Evolutionary conservation across 1,140 invertebrate species (phyloP).

Genomic region (Apocrypta bakeri): DNA sequence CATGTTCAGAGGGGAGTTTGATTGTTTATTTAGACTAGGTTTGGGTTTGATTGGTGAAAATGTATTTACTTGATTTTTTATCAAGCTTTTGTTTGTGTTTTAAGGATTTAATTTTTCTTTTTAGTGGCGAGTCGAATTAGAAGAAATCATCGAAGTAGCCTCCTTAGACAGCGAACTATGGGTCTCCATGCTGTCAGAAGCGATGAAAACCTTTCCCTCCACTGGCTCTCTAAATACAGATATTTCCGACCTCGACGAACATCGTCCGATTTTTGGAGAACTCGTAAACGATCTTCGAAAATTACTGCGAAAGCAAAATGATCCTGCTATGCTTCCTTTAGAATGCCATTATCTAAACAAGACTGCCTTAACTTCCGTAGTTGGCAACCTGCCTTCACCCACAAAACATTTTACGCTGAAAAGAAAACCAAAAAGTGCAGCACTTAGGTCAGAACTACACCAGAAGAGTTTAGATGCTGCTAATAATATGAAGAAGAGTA

Average conservation of each 20-base stretch:
- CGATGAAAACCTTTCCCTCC: constrained; percentile 93
- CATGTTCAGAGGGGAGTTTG: too few relatives aligned
- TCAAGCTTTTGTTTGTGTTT: constrained; percentile 30
- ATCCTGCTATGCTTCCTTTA: constrained; percentile 90
- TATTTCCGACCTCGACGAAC: constrained; percentile 89
- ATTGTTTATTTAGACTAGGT: too few relatives aligned
- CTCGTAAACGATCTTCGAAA: constrained; percentile 91
- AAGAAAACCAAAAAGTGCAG: constrained; percentile 95
- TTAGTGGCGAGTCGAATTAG: constrained; percentile 94
- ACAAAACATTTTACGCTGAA: constrained; percentile 95
- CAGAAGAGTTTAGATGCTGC: constrained; percentile 94
- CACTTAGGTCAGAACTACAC: constrained; percentile 90
- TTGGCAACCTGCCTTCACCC: constrained; percentile 79
- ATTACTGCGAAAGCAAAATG: constrained; percentile 89
- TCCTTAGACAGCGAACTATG: constrained; percentile 93
- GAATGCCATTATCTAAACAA: constrained; percentile 98
- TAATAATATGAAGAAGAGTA: constrained; percentile 91
- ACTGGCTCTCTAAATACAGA: constrained; percentile 92
- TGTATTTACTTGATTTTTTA: constrained; percentile 29
- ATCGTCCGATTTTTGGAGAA: constrained; percentile 91
- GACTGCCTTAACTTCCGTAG: constrained; percentile 90
- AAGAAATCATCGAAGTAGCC: constrained; percentile 95
- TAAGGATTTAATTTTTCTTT: constrained; percentile 65
- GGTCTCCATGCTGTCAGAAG: constrained; percentile 97
- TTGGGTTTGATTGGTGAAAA: too few relatives aligned